Conservation (phyloP, 2,113 vertebrate species). For the Antidorcas marsupialis region DNA sequence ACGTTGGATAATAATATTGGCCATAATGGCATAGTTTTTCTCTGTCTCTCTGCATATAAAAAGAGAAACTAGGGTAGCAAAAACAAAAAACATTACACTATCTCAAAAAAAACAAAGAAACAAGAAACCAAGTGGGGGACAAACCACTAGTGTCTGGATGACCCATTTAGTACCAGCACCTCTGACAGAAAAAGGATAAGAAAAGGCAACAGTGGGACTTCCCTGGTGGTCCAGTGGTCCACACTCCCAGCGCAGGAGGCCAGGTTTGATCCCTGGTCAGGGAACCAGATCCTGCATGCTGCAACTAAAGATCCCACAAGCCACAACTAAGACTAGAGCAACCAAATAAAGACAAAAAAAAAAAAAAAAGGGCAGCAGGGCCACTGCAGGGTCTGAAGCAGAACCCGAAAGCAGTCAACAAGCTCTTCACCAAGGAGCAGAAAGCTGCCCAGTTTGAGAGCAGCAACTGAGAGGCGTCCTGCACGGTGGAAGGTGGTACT, state of each 20-base stretch:
- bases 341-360: not conserved
- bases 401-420: not conserved
- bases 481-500: too few relatives aligned
- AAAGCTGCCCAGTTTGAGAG: not conserved
- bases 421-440: fast-evolving
- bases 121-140: not conserved
- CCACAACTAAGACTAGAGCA: not conserved
- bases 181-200: not conserved
- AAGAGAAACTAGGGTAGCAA: not conserved
- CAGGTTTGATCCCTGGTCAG: not conserved
- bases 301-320: not conserved
- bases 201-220: not conserved
- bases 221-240: not conserved
- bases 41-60: not conserved
- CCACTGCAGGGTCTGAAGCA: not conserved
- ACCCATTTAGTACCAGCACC: not conserved
- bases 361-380: not conserved
- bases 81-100: not conserved
- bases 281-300: not conserved
- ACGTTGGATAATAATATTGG: not conserved
- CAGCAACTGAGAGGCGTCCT: too few relatives aligned
- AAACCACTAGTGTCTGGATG: not conserved
- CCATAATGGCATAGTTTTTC: not conserved
- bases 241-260: not conserved
- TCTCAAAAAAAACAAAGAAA: not conserved